Evolutionary conservation across 1,140 invertebrate species (phyloP).

Genomic region (Probaryconus sp.): DNA sequence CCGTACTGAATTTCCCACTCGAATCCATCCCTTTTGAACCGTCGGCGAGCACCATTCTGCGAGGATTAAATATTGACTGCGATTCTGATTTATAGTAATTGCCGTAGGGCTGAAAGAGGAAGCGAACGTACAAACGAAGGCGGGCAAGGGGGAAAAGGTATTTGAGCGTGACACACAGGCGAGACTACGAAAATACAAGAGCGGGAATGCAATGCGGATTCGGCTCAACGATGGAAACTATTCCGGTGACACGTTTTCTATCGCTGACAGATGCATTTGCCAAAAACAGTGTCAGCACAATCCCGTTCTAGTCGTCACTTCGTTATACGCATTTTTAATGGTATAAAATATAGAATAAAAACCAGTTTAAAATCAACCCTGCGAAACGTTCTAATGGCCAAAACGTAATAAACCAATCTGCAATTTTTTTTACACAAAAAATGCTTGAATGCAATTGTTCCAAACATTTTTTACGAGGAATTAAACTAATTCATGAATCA

Average conservation of each 20-base stretch:
- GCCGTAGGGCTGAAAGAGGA: conserved; percentile 65
- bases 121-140: conserved; percentile 43
- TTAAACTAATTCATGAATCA: too few species aligned
- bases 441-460: too few species aligned
- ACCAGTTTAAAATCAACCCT: neutral
- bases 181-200: conserved; percentile 47
- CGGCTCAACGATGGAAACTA: conserved; percentile 65
- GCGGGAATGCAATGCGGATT: conserved; percentile 48
- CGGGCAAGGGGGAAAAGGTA: conserved; percentile 44
- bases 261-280: conserved; percentile 74
- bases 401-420: too few species aligned
- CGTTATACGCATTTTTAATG: conserved; percentile 68
- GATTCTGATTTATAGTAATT: conserved; percentile 78
- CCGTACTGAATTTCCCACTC: conserved; percentile 35
- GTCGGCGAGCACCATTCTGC: conserved; percentile 72
- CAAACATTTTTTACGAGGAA: too few species aligned
- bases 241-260: conserved; percentile 68
- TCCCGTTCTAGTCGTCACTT: conserved; percentile 61
- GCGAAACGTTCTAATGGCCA: too few species aligned
- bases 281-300: conserved; percentile 67
- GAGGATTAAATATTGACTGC: conserved; percentile 78
- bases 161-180: conserved; percentile 56
- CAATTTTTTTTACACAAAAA: too few species aligned
- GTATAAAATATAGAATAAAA: conserved; percentile 17
- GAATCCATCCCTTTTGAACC: conserved; percentile 63